phyloP scores from a whole-genome alignment of 2,113 vertebrate genomes.

The Sphaerodactylus townsendi region DNA sequence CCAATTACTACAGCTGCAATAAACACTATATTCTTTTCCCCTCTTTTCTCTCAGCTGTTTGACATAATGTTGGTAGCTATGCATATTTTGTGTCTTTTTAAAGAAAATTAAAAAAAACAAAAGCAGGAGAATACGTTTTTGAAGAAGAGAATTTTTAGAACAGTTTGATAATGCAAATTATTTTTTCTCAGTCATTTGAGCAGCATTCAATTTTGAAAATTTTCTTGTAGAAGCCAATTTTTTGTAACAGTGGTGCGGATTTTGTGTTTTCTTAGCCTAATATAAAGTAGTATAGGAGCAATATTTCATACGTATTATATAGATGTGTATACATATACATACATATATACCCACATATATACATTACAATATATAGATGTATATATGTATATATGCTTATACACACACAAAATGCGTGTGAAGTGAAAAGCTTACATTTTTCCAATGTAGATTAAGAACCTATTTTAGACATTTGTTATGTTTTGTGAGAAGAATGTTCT shows the following conservation, averaged over 20 bases:
- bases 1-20: slow-evolving; percentile 81
- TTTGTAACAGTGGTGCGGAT: slow-evolving; percentile 87
- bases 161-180: slow-evolving; percentile 87
- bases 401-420: slow-evolving; percentile 74
- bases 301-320: slow-evolving; percentile 81
- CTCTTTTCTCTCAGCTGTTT: slow-evolving; percentile 72
- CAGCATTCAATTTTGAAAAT: slow-evolving; percentile 84
- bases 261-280: slow-evolving; percentile 86
- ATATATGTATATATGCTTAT: slow-evolving; percentile 67
- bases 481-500: slow-evolving; percentile 86
- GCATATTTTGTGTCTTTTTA: slow-evolving; percentile 88
- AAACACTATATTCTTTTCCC: slow-evolving; percentile 77
- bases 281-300: slow-evolving; percentile 88
- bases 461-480: slow-evolving; percentile 86
- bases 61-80: slow-evolving; percentile 84
- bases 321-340: slow-evolving; percentile 68
- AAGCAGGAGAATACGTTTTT: slow-evolving; percentile 84
- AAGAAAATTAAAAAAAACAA: slow-evolving; percentile 69
- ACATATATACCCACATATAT: slow-evolving; percentile 50
- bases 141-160: slow-evolving; percentile 86
- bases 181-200: slow-evolving; percentile 83
- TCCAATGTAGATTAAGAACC: slow-evolving; percentile 83
- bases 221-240: slow-evolving; percentile 85
- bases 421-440: slow-evolving; percentile 82
- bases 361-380: slow-evolving; percentile 60